Evolutionary conservation across 1,140 invertebrate genomes (phyloP), one percentile per base, ranked within the genome.

Genomic region (Maniola jurtina): DNA sequence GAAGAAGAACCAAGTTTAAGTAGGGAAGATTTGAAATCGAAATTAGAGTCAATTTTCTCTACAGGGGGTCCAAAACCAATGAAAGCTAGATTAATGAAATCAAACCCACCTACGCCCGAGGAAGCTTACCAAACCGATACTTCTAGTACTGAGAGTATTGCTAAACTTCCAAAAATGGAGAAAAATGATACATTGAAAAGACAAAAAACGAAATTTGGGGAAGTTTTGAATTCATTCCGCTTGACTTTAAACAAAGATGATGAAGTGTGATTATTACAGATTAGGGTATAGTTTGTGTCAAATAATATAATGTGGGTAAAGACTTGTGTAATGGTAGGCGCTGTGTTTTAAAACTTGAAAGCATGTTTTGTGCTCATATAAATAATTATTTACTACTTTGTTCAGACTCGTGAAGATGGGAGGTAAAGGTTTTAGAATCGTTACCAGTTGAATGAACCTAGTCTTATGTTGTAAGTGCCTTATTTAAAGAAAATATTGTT

Each of bases 101-200:
- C 88, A 0, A 88, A 88, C 56, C 82, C 86, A 34, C 83, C 83
- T 0, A 85, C 88, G 6, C 85, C 84, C 0, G 88, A 90, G 68
- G 85, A 89, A 34, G 58, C 79, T 0, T 83, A 84, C 60, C 80
- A 84, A 66, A 84, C 80, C 0, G 84, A 86, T 33, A 73, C 75
- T 0, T 89, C 83, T 4, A 87, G 84, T 61, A 74, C 71, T 16
- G 86, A 90, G 13, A 89, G 81, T 71, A 72, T 84, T 72, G 6
- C 80, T 13, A 89, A 82, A 54, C 34, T 80, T 34, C 79, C 83
- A 0, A 87, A 86, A 70, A 70, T 83, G 38, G 84, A 89, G 11
- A 90, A 88, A 72, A 88, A 86, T 60, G 86, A 90, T 64, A 90
- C 88, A 5, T 66, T 90, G 8, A 81, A 79, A 60, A 68, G 85